Percentiles rank a stretch among this genome's conserved stretches.
phyloP scores from a whole-genome alignment of 2,888 invertebrate species.

The Altica lythri region DNA sequence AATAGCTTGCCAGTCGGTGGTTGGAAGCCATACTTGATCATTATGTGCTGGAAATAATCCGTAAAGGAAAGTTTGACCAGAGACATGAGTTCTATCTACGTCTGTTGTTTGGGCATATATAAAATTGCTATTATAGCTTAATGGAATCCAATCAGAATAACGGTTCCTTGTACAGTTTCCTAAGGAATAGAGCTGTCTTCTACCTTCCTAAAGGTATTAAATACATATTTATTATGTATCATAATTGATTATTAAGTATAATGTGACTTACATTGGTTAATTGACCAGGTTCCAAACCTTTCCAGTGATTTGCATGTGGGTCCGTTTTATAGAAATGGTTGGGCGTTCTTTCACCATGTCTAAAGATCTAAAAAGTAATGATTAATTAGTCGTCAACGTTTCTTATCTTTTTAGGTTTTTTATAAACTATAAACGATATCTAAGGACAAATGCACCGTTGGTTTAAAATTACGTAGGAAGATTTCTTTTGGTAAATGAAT shows the following conservation, averaged over 20 bases:
- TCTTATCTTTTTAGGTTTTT: too few relatives aligned
- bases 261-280: constrained; percentile 71
- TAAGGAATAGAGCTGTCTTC: constrained; percentile 68
- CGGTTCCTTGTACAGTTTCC: constrained; percentile 73
- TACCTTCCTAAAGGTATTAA: constrained; percentile 1
- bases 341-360: constrained; percentile 69
- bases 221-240: too few relatives aligned
- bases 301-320: constrained; percentile 77
- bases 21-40: constrained; percentile 62
- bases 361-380: constrained; percentile 24
- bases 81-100: constrained; percentile 84
- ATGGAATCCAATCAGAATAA: constrained; percentile 65
- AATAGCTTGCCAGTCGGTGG: constrained; percentile 71
- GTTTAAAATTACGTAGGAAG: too few relatives aligned
- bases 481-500: too few relatives aligned
- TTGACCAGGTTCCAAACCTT: constrained; percentile 75
- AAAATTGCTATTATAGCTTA: constrained; percentile 59
- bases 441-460: too few relatives aligned
- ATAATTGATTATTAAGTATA: too few relatives aligned
- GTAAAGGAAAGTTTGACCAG: constrained; percentile 76
- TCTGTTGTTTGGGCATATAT: constrained; percentile 72
- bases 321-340: constrained; percentile 77
- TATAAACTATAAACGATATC: too few relatives aligned
- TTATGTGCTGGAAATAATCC: constrained; percentile 68
- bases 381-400: too few relatives aligned